Percentiles rank a stretch among this genome's conserved stretches.
phyloP scores from a whole-genome alignment of 2,888 invertebrate species.

The Drosophila subsilvestris region DNA sequence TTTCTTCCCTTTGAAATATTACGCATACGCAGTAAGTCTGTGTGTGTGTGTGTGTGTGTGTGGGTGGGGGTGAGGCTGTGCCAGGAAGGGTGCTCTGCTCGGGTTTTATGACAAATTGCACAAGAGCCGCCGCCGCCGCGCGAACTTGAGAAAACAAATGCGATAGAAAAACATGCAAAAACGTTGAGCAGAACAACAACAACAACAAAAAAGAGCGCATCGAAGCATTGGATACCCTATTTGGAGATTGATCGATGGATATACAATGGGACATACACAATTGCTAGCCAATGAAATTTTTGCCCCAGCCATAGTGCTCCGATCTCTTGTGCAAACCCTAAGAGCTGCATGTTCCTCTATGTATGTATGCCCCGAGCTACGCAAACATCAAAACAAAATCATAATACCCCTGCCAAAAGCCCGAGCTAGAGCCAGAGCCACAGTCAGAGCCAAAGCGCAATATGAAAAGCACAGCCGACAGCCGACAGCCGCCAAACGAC shows the following conservation, averaged over 20 bases:
- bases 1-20: constrained; percentile 65
- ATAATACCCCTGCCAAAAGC: constrained; percentile 9
- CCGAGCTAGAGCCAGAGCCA: constrained; percentile 1
- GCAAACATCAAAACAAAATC: constrained; percentile 8
- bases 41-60: constrained; percentile 16
- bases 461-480: constrained; percentile 40
- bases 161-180: constrained; percentile 70
- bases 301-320: too few relatives aligned
- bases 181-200: constrained; percentile 17
- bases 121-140: constrained; percentile 56
- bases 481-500: constrained; percentile 38
- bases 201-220: neutral
- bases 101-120: constrained; percentile 65
- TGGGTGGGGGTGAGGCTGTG: neutral
- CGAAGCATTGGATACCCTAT: neutral
- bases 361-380: neutral
- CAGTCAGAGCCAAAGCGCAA: constrained; percentile 8
- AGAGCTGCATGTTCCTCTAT: too few relatives aligned
- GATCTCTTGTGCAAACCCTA: too few relatives aligned
- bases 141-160: constrained; percentile 75
- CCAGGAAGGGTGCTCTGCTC: constrained; percentile 4
- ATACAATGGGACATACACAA: too few relatives aligned
- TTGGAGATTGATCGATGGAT: too few relatives aligned
- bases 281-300: too few relatives aligned
- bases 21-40: constrained; percentile 56